Conservation (phyloP, 2,888 invertebrate species). For the Ophonus ardosiacus region DNA sequence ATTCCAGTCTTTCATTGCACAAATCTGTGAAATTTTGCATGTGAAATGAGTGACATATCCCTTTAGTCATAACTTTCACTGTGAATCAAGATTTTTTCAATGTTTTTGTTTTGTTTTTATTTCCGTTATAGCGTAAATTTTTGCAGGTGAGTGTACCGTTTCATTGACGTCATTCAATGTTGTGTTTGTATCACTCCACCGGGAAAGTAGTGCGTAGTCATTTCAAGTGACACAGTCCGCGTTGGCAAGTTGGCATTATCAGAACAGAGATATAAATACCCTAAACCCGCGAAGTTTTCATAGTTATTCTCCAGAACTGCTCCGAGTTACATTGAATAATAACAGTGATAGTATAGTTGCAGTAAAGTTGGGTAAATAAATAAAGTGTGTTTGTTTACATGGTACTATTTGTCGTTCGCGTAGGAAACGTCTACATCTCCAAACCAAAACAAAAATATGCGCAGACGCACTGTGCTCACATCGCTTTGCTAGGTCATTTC, state of each 20-base stretch:
- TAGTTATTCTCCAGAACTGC: neutral
- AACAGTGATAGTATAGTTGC: neutral
- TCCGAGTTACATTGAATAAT: neutral
- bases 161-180: constrained; percentile 55
- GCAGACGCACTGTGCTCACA: neutral
- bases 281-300: neutral
- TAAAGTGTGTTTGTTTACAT: constrained; percentile 70
- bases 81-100: constrained; percentile 9
- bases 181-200: constrained; percentile 21
- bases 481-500: constrained; percentile 22
- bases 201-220: neutral
- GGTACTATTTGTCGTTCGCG: constrained; percentile 73
- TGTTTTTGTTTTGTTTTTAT: constrained; percentile 50
- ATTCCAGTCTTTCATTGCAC: neutral
- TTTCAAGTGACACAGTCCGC: neutral
- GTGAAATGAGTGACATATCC: constrained; percentile 12
- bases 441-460: constrained; percentile 59
- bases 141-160: constrained; percentile 32
- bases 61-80: constrained; percentile 53
- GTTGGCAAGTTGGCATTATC: neutral
- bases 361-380: constrained; percentile 1
- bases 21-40: constrained; percentile 3
- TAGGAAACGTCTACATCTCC: constrained; percentile 65
- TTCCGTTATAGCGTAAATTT: constrained; percentile 31
- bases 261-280: neutral